Percentiles rank a stretch among this genome's conserved stretches.
These are phyloP conservation scores for Cheiracanthium punctorium DNA, from an alignment of 2,888 invertebrate genomes.

Conservation along the genomic window DNA sequence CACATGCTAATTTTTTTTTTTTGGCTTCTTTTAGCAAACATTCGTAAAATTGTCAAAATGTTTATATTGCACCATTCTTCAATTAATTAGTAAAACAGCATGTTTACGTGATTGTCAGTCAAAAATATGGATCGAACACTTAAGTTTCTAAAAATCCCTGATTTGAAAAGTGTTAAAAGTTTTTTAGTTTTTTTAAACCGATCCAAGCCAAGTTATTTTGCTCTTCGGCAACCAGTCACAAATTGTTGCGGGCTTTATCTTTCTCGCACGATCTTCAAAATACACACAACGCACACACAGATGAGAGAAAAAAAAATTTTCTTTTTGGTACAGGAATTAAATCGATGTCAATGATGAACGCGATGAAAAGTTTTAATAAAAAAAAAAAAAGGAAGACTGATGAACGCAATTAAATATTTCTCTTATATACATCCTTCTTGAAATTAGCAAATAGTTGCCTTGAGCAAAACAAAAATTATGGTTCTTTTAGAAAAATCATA, in stretches of 20 bases:
- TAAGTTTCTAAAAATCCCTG: no score
- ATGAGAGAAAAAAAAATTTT: not conserved
- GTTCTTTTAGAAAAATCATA: not conserved
- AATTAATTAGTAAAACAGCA: not conserved
- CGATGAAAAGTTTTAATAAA: not conserved
- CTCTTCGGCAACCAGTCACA: no score
- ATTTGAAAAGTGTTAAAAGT: no score
- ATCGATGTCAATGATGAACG: not conserved
- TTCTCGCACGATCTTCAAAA: no score
- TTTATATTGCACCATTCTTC: constrained; percentile 2
- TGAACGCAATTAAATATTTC: constrained; percentile 27
- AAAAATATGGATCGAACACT: no score
- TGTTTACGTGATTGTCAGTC: not conserved
- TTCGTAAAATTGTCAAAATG: not conserved
- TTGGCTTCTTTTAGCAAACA: not conserved
- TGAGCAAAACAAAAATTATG: constrained; percentile 45
- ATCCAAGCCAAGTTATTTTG: no score
- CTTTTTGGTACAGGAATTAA: constrained; percentile 8
- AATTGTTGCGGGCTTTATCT: no score
- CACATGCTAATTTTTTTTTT: no score
- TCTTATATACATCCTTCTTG: constrained; percentile 47
- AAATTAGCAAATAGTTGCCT: constrained; percentile 41
- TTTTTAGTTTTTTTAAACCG: no score
- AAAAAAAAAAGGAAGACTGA: not conserved
- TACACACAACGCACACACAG: not conserved